phyloP scores from a whole-genome alignment of 2,888 invertebrate species.

The Rotaria macrura region DNA sequence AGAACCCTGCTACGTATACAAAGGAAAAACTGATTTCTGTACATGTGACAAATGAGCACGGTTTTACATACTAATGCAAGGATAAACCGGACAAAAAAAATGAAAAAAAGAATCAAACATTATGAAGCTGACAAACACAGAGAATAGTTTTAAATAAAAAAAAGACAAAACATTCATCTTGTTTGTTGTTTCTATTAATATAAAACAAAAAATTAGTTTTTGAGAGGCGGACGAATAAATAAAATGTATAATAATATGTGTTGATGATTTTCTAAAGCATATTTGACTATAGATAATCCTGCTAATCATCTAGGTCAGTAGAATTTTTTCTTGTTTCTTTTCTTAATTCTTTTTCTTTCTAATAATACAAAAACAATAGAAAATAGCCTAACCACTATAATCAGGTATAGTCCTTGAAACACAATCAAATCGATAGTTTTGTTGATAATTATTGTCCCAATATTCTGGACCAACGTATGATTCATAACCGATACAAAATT shows the following conservation, averaged over 20 bases:
- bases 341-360: background rate
- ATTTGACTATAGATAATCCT: background rate
- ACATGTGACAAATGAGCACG: background rate
- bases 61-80: background rate
- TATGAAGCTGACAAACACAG: background rate
- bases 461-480: background rate
- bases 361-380: background rate
- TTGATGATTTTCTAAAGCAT: background rate
- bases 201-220: background rate
- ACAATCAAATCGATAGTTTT: slow-evolving; percentile 33
- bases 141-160: background rate
- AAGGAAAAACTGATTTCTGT: background rate
- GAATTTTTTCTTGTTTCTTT: background rate
- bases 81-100: background rate
- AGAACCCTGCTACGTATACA: background rate
- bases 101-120: background rate
- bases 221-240: background rate
- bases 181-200: background rate
- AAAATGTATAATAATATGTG: background rate
- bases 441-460: slow-evolving; percentile 30
- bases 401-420: background rate
- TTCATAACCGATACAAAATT: background rate
- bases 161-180: background rate
- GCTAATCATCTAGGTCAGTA: background rate
- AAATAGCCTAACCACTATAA: background rate